phyloP scores from a whole-genome alignment of 2,113 vertebrate species.

The Pelecanoides urinatrix region DNA sequence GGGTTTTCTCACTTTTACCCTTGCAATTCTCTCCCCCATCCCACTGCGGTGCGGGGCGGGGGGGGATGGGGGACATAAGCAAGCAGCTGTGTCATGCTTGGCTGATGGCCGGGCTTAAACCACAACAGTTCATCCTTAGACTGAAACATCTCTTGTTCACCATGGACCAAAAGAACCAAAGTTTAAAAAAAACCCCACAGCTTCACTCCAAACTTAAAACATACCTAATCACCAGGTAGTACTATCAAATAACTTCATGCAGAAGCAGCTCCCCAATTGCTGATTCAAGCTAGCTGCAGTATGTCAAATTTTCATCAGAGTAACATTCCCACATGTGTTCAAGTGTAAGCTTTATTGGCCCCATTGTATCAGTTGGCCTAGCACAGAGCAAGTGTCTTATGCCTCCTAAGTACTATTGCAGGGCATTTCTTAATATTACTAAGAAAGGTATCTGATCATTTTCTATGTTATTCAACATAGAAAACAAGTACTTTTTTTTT shows the following conservation, averaged over 20 bases:
- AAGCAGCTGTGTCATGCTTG: not conserved
- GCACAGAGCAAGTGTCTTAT: not conserved
- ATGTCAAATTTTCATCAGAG: not conserved
- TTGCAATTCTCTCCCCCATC: not conserved
- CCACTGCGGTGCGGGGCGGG: too few species aligned
- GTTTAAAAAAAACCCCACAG: not conserved
- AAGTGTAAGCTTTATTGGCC: not conserved
- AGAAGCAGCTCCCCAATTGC: not conserved
- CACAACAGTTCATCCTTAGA: not conserved
- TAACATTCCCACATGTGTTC: not conserved
- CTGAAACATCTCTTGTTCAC: not conserved
- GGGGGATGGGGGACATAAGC: not conserved
- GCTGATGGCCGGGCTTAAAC: not conserved
- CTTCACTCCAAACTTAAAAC: not conserved
- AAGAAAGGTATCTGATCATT: not conserved
- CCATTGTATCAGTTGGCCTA: not conserved
- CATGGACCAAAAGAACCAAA: not conserved
- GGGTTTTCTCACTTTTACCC: not conserved
- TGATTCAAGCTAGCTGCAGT: not conserved
- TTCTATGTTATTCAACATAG: not conserved
- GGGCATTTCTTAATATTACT: not conserved
- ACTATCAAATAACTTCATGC: not conserved
- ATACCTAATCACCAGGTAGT: not conserved
- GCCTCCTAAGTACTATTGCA: not conserved
- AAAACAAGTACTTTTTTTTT: not conserved